Evolutionary conservation across 1,140 invertebrate genomes (phyloP).

Genomic region (Zelostemma sp.): DNA sequence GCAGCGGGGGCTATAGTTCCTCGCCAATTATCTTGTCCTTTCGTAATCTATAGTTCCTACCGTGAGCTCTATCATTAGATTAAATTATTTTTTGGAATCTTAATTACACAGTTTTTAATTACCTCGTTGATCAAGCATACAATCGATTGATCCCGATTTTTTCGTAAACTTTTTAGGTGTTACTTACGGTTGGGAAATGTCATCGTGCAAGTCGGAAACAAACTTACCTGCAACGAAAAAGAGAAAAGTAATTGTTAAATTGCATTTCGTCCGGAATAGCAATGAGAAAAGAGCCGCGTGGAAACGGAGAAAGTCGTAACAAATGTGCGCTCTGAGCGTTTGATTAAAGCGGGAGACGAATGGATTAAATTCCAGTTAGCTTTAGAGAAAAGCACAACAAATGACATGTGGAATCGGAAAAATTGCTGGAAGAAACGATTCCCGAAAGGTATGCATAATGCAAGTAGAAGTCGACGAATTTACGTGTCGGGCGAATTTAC

Average conservation of each 20-base stretch:
- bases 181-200: no score
- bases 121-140: constrained; percentile 37
- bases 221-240: constrained; percentile 38
- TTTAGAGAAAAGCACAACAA: no score
- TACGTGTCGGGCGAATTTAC: constrained; percentile 2
- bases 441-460: constrained; percentile 1
- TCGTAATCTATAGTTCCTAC: constrained; percentile 54
- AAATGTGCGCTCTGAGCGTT: constrained; percentile 4
- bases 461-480: not conserved
- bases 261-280: constrained; percentile 12
- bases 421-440: not conserved
- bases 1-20: constrained; percentile 35
- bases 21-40: constrained; percentile 55
- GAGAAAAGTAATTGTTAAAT: constrained; percentile 32
- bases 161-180: no score
- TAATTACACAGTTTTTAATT: constrained; percentile 54
- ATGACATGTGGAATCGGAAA: not conserved
- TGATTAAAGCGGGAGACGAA: not conserved
- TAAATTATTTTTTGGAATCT: constrained; percentile 54
- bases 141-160: not conserved
- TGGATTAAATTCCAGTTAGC: constrained; percentile 6
- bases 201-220: not conserved
- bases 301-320: not conserved
- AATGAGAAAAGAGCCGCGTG: constrained; percentile 12
- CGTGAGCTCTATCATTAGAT: constrained; percentile 56